Evolutionary conservation across 92 coral and sea anemone species (phyloP), one percentile per base, ranked within the genome.

Genomic region (Porites lobata): DNA sequence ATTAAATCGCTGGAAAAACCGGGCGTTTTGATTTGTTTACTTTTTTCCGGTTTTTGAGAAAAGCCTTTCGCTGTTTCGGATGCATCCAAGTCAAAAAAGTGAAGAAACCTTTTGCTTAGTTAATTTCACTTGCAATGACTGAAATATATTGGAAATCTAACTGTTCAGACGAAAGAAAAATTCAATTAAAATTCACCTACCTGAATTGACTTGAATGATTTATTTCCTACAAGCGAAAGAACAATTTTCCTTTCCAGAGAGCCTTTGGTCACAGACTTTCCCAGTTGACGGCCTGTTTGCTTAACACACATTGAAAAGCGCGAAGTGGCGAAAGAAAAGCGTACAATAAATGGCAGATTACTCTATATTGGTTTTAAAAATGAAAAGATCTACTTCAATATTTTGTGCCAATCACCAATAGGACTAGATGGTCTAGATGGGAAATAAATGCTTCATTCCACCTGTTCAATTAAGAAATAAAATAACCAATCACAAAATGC

Each of bases 401-500:
- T 51, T 84, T 74, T 84, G 73, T 73, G 59, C 22, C 9, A 63
- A 21, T 61, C 61, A 84, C 87, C 81, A 84, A 84, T 73, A 63
- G 50, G 63, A 50, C 9, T 26, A 17, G 47, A 38, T 38, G 47
- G 47, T 29, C 32, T 29, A 10, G 2, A 7, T 38, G 58, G 10
- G 50, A 64, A 72, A 9, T 26, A 72, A 50, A 38, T 17, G 50
- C 7, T 29, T 50, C 4, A 7, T 6, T 4, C 26, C 87, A 84
- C 87, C 87, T 84, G 87, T 64, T 75, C 78, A 22, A 67, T 15
- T 14, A 1, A n/a, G 75, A 59, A 65, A 24, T 21, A 65, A 50
- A 65, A 79, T 50, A 26, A 19, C 47, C 47, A 38, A 38, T 5
- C 47, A 38, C 47, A 38, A 38, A 29, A 38, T 38, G 47, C 47